A percentile compares a stretch with the other conserved stretches of the same genome.
phyloP scores from a whole-genome alignment of 2,797 vertebrate species.

The Hapalemur alaotrensis region DNA sequence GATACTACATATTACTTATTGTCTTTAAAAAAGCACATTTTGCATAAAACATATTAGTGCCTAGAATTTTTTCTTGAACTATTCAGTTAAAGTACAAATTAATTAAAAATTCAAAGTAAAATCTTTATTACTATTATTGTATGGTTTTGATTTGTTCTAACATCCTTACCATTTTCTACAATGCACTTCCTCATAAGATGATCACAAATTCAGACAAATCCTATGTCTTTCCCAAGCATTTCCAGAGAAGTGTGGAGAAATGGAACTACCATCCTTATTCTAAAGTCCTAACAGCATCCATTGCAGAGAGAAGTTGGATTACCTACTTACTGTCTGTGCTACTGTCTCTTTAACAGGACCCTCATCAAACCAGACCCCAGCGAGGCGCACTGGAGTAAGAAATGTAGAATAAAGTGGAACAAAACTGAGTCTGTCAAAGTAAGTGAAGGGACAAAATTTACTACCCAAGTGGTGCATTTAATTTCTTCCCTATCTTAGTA shows the following conservation, averaged over 20 bases:
- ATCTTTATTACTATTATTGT: not conserved
- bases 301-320: not conserved
- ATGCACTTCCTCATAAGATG: not conserved
- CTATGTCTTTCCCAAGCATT: not conserved
- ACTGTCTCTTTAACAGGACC: not conserved
- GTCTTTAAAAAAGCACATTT: not conserved
- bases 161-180: not conserved
- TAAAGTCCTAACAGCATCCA: not conserved
- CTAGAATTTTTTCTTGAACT: not conserved
- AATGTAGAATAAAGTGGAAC: not conserved
- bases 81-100: not conserved
- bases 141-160: not conserved
- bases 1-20: not conserved
- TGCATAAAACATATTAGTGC: not conserved
- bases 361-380: not conserved
- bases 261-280: not conserved
- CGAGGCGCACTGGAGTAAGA: not conserved
- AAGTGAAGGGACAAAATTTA: not conserved
- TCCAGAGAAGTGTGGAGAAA: not conserved
- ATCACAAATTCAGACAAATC: not conserved
- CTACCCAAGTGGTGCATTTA: not conserved
- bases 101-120: constrained; percentile 23
- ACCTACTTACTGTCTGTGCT: not conserved
- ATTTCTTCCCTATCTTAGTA: not conserved
- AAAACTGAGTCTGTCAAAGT: not conserved